Evolutionary conservation across 2,797 vertebrate genomes (phyloP).

Genomic region (Macroramphosus scolopax): DNA sequence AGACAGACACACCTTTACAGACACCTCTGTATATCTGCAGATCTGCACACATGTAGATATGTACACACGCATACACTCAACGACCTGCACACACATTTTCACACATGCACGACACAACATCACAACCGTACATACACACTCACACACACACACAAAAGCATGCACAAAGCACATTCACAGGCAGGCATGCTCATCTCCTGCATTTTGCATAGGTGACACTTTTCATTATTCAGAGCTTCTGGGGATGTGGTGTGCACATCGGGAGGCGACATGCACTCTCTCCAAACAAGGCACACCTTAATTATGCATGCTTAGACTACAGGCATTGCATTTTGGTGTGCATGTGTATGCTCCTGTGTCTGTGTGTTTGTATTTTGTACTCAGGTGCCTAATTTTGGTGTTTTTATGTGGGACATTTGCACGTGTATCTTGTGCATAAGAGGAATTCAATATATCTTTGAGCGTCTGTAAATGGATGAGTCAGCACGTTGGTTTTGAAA

Average conservation of each 20-base stretch:
- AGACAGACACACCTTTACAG: conserved; percentile 54
- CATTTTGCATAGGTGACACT: conserved; percentile 83
- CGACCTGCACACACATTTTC: conserved; percentile 1
- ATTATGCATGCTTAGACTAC: conserved; percentile 81
- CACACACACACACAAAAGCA: conserved; percentile 51
- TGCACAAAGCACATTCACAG: conserved; percentile 62
- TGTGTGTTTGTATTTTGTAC: conserved; percentile 13
- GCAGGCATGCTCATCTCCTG: conserved; percentile 72
- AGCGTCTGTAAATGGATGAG: conserved; percentile 3
- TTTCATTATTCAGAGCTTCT: conserved; percentile 85
- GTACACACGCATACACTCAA: conserved; percentile 6
- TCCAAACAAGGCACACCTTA: conserved; percentile 80
- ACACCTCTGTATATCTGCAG: conserved; percentile 39
- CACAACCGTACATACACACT: conserved; percentile 10
- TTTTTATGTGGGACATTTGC: conserved; percentile 21
- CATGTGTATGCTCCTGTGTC: conserved; percentile 39
- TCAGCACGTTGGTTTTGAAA: too few species aligned
- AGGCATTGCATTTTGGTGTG: conserved; percentile 71
- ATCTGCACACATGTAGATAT: conserved; percentile 26
- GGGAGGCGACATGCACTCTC: conserved; percentile 79
- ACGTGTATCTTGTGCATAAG: conserved; percentile 12
- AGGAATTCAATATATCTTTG: neutral
- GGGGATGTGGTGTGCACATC: conserved; percentile 75
- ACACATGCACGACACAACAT: neutral
- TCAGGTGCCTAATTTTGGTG: conserved; percentile 33